phyloP scores from a whole-genome alignment of 2,113 vertebrate species.

The Chauna torquata region DNA sequence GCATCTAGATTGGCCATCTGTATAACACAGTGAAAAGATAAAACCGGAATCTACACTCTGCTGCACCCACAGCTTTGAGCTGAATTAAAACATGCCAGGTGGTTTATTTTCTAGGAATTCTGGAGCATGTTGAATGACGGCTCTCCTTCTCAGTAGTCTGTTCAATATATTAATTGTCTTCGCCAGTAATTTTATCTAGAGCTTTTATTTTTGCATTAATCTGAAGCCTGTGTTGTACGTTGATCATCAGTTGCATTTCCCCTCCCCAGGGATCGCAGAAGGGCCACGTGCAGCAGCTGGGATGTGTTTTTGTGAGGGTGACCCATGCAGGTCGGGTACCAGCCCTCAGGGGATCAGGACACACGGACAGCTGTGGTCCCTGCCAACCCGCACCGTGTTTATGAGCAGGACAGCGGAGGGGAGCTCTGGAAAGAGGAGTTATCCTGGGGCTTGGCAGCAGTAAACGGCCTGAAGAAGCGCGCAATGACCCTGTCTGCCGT shows the following conservation, averaged over 20 bases:
- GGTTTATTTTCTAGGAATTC: background rate
- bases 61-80: background rate
- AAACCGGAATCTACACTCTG: too few species aligned
- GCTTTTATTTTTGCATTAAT: background rate
- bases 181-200: background rate
- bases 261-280: background rate
- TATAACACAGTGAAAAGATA: too few species aligned
- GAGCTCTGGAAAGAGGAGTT: background rate
- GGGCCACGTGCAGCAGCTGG: background rate
- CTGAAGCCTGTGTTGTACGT: background rate
- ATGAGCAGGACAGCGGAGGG: background rate
- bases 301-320: background rate
- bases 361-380: background rate
- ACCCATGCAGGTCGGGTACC: rapidly evolving
- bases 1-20: background rate
- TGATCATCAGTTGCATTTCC: background rate
- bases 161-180: background rate
- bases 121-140: background rate
- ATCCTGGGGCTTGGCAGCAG: background rate
- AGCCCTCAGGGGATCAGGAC: background rate
- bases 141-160: background rate
- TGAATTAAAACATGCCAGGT: background rate
- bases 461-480: background rate
- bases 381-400: background rate
- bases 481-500: rapidly evolving